These are phyloP conservation scores for Caenorhabditis angaria DNA, from an alignment of 2,888 invertebrate genomes.

Conservation along the genomic window DNA sequence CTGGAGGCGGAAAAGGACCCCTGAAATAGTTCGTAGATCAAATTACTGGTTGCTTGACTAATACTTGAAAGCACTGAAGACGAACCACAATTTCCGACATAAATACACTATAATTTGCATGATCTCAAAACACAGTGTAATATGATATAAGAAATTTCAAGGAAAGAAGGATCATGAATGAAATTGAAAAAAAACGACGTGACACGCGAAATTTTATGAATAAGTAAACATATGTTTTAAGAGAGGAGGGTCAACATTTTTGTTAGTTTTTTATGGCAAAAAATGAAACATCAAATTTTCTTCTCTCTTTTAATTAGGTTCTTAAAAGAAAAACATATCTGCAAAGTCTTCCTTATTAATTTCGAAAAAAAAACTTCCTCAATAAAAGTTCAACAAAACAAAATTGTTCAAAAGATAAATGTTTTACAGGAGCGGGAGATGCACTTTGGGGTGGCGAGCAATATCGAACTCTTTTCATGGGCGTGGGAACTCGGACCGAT, in stretches of 20 bases:
- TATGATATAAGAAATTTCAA: not conserved
- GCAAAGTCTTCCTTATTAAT: not conserved
- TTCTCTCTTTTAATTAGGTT: too few relatives aligned
- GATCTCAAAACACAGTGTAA: not conserved
- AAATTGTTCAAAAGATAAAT: not conserved
- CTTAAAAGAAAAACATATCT: not conserved
- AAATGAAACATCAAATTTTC: not conserved
- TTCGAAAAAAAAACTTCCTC: not conserved
- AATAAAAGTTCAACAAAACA: not conserved
- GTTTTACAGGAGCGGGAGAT: slow-evolving; percentile 66
- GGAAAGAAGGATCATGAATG: not conserved
- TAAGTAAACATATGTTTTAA: not conserved
- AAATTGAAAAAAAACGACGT: not conserved
- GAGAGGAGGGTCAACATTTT: not conserved
- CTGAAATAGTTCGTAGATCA: slow-evolving; percentile 4
- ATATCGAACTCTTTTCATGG: slow-evolving; percentile 63
- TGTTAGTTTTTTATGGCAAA: not conserved
- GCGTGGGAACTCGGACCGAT: slow-evolving; percentile 69
- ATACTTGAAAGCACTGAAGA: too few relatives aligned
- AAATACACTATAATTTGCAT: not conserved
- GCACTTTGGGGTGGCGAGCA: slow-evolving; percentile 67
- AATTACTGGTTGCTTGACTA: not conserved
- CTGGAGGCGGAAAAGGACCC: slow-evolving; percentile 25
- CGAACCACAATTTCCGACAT: not conserved
- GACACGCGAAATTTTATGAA: not conserved